Evolutionary conservation across 2,797 vertebrate genomes (phyloP), one percentile per base, ranked within the genome.

Genomic region (Sciurus vulgaris): DNA sequence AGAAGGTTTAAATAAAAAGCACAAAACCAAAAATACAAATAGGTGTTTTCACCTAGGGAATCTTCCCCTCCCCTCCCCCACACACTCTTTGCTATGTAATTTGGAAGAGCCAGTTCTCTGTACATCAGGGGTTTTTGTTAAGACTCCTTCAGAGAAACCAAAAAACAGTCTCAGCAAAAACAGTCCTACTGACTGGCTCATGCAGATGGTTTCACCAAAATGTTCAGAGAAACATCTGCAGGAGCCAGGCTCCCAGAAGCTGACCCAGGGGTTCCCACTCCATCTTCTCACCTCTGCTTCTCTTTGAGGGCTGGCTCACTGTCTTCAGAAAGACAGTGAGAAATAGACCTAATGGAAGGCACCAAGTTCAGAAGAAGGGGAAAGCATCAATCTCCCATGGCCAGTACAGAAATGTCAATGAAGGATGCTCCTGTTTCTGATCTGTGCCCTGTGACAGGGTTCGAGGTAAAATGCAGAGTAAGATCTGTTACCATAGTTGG

Each of bases 101-200:
- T 81, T 83, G 61, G 41, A 89, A 95, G 30, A 84, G 59, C 59
- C 77, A 81, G 24, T 54, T 94, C 59, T 84, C 11, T n/a, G 30
- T 35, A 7, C 22, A 89, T 65, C 41, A 61, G 11, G 35, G 13
- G 3, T 49, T 56, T n/a, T 20, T 65, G n/a, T 56, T 81, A 95
- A 90, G 61, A 86, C 33, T 82, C 4, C 74, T 79, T 13, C 47
- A 83, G 86, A 86, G 76, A 95, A 83, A 67, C 9, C 67, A 88
- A 78, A 95, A 33, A 79, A 61, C 30, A 79, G 11, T 44, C 69
- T 69, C 69, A 88, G 70, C 49, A 76, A 49, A 85, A 89, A 30
- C 9, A 74, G 56, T 22, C 12, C 10, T 6, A 86, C 15, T 14
- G 10, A 82, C 15, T 18, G 17, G 17, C 38, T 74, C 17, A 2